These are phyloP conservation scores for Cricetomys ansorgei DNA, from an alignment of 2,113 vertebrate genomes.

Conservation along the genomic window DNA sequence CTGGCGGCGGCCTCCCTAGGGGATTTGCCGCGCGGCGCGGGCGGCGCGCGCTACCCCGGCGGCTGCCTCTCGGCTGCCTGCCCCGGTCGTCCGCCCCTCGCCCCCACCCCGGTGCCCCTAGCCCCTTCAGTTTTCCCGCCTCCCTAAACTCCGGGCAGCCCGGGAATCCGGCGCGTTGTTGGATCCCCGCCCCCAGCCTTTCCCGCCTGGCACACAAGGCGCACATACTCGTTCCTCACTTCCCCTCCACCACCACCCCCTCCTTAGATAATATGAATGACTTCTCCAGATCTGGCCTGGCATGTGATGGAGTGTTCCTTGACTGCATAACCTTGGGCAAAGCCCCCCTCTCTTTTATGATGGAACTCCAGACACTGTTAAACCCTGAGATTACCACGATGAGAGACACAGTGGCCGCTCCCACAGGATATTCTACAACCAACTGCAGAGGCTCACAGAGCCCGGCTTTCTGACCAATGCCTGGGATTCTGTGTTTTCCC, in stretches of 20 bases:
- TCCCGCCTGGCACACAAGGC: conserved; percentile 91
- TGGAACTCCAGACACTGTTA: conserved; percentile 34
- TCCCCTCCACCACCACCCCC: conserved; percentile 33
- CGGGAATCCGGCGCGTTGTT: background rate
- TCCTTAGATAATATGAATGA: conserved; percentile 68
- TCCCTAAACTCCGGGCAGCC: background rate
- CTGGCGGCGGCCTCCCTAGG: conserved; percentile 79
- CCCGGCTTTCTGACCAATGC: conserved; percentile 9
- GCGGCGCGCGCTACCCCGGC: conserved; percentile 19
- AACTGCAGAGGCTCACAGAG: background rate
- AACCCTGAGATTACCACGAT: conserved; percentile 30
- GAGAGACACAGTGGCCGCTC: conserved; percentile 13
- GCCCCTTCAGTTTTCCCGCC: background rate
- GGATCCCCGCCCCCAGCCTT: background rate
- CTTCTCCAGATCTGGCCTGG: conserved; percentile 51
- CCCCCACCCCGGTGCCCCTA: background rate
- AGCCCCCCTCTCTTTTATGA: background rate
- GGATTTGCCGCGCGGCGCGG: conserved; percentile 73
- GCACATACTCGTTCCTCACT: conserved; percentile 88
- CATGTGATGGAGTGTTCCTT: conserved; percentile 25
- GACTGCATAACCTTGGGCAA: conserved; percentile 62
- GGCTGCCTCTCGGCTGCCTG: background rate
- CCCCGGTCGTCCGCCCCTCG: background rate
- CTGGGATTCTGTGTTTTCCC: background rate
- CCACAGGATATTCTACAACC: background rate